phyloP scores from a whole-genome alignment of 64 coral and sea anemone genomes.

The Astreopora myriophthalma region DNA sequence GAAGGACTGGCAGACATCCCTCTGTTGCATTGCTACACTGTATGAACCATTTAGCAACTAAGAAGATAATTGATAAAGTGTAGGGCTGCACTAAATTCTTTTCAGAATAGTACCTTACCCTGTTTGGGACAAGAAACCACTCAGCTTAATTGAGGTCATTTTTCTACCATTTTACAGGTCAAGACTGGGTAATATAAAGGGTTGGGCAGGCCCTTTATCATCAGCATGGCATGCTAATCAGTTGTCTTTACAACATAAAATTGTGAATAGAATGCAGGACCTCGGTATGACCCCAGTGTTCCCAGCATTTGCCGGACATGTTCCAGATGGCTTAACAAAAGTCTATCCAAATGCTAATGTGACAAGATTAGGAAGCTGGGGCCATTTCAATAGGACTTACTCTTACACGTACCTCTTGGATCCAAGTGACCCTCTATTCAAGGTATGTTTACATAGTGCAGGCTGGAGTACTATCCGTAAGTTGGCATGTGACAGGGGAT shows the following conservation, averaged over 20 bases:
- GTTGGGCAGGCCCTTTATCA: slow-evolving; percentile 94
- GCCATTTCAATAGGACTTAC: slow-evolving; percentile 81
- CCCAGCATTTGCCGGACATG: slow-evolving; percentile 95
- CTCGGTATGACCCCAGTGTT: slow-evolving; percentile 94
- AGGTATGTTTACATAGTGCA: slow-evolving; percentile 50
- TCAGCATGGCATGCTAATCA: slow-evolving; percentile 77
- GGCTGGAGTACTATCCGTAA: too few species aligned
- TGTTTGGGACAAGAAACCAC: too few species aligned
- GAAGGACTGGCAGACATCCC: too few species aligned
- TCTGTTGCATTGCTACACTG: too few species aligned
- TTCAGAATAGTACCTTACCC: background rate
- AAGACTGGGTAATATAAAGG: slow-evolving; percentile 92
- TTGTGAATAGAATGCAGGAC: slow-evolving; percentile 75
- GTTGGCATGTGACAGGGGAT: too few species aligned
- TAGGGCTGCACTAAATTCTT: too few species aligned
- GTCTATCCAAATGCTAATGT: slow-evolving; percentile 95
- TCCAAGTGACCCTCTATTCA: slow-evolving; percentile 89
- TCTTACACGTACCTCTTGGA: slow-evolving; percentile 90
- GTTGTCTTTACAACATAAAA: slow-evolving; percentile 84
- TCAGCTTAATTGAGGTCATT: too few species aligned
- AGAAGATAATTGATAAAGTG: too few species aligned
- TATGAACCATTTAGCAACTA: too few species aligned
- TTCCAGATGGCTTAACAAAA: slow-evolving; percentile 80
- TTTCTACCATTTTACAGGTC: slow-evolving; percentile 56
- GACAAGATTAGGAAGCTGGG: slow-evolving; percentile 79